phyloP scores from a whole-genome alignment of 2,888 invertebrate species.

The Apodemia zela region DNA sequence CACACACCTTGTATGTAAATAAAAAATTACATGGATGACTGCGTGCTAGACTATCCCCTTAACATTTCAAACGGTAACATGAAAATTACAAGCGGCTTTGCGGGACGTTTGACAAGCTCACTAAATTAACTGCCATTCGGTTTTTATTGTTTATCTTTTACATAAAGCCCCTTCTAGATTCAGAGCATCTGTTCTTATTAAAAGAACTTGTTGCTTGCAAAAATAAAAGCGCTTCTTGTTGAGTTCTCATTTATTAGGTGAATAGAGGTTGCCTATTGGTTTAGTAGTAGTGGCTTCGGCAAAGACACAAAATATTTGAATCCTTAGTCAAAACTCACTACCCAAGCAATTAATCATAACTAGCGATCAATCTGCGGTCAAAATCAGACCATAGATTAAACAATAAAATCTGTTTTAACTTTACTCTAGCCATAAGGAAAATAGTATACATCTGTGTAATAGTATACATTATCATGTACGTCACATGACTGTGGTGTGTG shows the following conservation, averaged over 20 bases:
- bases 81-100: slow-evolving; percentile 32
- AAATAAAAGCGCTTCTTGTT: neutral
- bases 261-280: neutral
- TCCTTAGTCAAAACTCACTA: no score
- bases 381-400: no score
- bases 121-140: slow-evolving; percentile 15
- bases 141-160: slow-evolving; percentile 16
- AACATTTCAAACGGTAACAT: slow-evolving; percentile 30
- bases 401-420: no score
- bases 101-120: slow-evolving; percentile 31
- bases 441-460: no score
- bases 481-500: no score
- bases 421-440: no score
- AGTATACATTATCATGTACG: no score
- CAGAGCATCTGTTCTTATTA: slow-evolving; percentile 10
- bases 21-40: no score
- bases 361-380: no score
- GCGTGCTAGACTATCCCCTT: neutral
- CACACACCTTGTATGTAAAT: no score
- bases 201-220: slow-evolving; percentile 11
- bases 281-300: neutral
- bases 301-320: no score
- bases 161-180: slow-evolving; percentile 12
- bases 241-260: neutral
- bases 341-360: no score